Percentiles rank a stretch among this genome's conserved stretches.
Evolutionary conservation across 1,140 invertebrate genomes (phyloP).

Genomic region (Heliconius hermathena): DNA sequence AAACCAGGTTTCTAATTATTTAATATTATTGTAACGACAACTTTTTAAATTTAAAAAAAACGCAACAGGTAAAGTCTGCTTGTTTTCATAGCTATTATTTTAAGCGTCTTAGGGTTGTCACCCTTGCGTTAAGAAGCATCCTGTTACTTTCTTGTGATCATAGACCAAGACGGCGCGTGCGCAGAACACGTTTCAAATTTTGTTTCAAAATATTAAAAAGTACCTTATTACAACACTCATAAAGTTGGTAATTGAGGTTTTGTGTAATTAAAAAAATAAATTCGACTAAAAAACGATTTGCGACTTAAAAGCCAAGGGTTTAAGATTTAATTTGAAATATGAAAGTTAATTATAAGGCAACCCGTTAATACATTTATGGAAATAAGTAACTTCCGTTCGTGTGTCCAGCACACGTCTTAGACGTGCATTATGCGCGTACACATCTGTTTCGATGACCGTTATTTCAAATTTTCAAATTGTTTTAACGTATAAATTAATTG

Average conservation of each 20-base stretch:
- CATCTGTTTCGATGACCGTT: slow-evolving; percentile 45
- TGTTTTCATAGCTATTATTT: slow-evolving; percentile 12
- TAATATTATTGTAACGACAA: background rate
- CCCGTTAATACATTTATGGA: slow-evolving; percentile 53
- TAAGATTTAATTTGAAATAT: slow-evolving; percentile 30
- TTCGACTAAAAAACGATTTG: background rate
- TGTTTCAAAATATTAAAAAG: background rate
- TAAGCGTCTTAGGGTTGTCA: slow-evolving; percentile 67
- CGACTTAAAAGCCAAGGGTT: background rate
- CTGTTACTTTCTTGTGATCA: slow-evolving; percentile 59
- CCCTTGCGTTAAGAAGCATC: slow-evolving; percentile 62
- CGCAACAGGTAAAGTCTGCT: background rate
- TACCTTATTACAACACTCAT: background rate
- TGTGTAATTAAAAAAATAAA: background rate
- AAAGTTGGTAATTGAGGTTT: slow-evolving; percentile 29
- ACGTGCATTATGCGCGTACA: slow-evolving; percentile 57
- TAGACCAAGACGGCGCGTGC: slow-evolving; percentile 60
- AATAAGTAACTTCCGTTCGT: slow-evolving; percentile 73
- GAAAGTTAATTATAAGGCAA: slow-evolving; percentile 7
- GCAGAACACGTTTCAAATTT: background rate
- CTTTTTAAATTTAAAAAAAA: background rate
- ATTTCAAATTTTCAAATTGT: slow-evolving; percentile 30
- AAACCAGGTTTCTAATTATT: no score
- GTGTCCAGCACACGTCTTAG: slow-evolving; percentile 64
- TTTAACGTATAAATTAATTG: slow-evolving; percentile 30